These are phyloP conservation scores for Hydractinia echinata DNA, from an alignment of 30 jellyfish, hydroid and myxozoan genomes.

Conservation along the genomic window DNA sequence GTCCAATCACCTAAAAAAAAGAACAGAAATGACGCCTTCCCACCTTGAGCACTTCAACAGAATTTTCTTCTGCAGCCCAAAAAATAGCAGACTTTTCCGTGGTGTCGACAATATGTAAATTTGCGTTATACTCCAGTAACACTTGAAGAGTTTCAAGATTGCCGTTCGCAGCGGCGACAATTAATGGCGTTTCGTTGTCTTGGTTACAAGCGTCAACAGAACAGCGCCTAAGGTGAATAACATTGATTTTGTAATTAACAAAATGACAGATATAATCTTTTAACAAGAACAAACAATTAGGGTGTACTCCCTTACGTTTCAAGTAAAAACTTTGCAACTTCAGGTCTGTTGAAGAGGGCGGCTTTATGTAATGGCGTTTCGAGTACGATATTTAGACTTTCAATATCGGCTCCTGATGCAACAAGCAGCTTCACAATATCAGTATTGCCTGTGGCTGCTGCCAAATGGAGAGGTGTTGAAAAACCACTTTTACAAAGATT, in stretches of 20 bases:
- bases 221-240: constrained; percentile 47
- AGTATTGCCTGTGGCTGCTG: constrained; percentile 48
- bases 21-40: not conserved
- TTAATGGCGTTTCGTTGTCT: constrained; percentile 55
- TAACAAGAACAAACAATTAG: not conserved
- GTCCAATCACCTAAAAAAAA: not conserved
- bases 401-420: constrained; percentile 30
- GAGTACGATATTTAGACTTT: constrained; percentile 33
- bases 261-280: not conserved
- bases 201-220: constrained; percentile 37
- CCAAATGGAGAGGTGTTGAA: constrained; percentile 56
- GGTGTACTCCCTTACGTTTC: constrained; percentile 31
- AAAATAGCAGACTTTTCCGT: constrained; percentile 52
- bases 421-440: constrained; percentile 49
- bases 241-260: not conserved
- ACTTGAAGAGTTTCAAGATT: constrained; percentile 29
- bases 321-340: constrained; percentile 40
- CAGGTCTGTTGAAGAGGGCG: constrained; percentile 45
- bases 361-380: constrained; percentile 69
- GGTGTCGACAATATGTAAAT: constrained; percentile 28
- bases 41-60: constrained; percentile 45
- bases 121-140: constrained; percentile 37
- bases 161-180: constrained; percentile 51
- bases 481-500: constrained; percentile 40
- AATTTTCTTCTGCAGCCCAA: constrained; percentile 67